phyloP scores from a whole-genome alignment of 2,888 invertebrate species.

The Eupithecia tripunctaria region DNA sequence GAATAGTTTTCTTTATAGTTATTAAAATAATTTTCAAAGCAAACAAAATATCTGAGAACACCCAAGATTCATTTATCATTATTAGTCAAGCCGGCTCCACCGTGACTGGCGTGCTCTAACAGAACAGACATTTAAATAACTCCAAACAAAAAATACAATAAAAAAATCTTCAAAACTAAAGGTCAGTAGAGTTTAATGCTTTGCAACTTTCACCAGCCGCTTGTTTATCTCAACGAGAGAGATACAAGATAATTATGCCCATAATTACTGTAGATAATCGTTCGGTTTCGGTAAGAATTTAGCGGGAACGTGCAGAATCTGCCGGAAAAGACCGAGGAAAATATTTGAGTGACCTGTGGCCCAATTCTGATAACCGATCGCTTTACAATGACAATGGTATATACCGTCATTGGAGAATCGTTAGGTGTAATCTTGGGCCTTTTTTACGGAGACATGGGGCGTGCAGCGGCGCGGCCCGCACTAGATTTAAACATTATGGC shows the following conservation, averaged over 20 bases:
- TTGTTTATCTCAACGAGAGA: constrained; percentile 47
- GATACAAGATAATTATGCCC: constrained; percentile 51
- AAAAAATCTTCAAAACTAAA: constrained; percentile 54
- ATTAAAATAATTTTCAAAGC: neutral
- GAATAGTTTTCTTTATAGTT: neutral
- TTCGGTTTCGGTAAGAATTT: constrained; percentile 27
- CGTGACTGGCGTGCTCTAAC: constrained; percentile 20
- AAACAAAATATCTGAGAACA: neutral
- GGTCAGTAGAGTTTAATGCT: constrained; percentile 69
- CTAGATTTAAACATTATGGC: no score
- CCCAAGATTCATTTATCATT: neutral
- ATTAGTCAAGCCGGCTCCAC: constrained; percentile 16
- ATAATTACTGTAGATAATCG: constrained; percentile 47
- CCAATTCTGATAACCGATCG: neutral
- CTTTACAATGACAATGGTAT: neutral
- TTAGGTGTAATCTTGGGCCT: no score
- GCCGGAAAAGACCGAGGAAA: constrained; percentile 1
- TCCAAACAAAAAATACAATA: constrained; percentile 41
- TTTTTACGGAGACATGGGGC: no score
- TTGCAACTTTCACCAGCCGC: constrained; percentile 67
- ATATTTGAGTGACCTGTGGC: neutral
- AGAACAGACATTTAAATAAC: constrained; percentile 30
- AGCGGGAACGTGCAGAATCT: constrained; percentile 36
- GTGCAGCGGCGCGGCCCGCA: no score
- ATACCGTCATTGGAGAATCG: neutral